phyloP scores from a whole-genome alignment of 2,797 vertebrate genomes.

The Aselliscus stoliczkanus region DNA sequence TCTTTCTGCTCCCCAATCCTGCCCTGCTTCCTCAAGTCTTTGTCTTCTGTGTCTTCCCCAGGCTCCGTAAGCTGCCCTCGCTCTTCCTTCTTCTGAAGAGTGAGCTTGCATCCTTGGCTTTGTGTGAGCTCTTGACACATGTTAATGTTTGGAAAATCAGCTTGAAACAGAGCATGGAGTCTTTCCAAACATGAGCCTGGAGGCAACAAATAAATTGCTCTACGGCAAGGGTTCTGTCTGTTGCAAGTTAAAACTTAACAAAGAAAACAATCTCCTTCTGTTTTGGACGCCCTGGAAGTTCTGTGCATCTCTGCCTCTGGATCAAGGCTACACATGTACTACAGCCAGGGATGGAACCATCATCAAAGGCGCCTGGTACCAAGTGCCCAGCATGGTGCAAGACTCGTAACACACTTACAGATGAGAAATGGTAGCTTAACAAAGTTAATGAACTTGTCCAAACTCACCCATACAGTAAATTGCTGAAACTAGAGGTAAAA shows the following conservation, averaged over 20 bases:
- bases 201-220: constrained; percentile 70
- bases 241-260: constrained; percentile 56
- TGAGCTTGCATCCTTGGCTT: constrained; percentile 18
- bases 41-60: not conserved
- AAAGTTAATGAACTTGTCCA: not conserved
- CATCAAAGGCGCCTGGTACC: not conserved
- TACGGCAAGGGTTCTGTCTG: constrained; percentile 36
- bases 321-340: not conserved
- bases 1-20: accelerated
- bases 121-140: constrained; percentile 48
- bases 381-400: not conserved
- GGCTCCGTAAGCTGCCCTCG: not conserved
- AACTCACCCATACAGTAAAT: not conserved
- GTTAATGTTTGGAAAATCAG: constrained; percentile 63
- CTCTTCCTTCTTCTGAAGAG: not conserved
- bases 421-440: not conserved
- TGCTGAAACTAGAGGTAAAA: not conserved
- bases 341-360: not conserved
- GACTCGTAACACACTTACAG: not conserved
- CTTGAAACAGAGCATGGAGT: constrained; percentile 42
- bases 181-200: constrained; percentile 54
- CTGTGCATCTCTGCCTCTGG: not conserved
- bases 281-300: not conserved
- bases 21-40: not conserved
- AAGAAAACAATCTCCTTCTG: constrained; percentile 54